Percentiles rank a stretch among this genome's conserved stretches.
Evolutionary conservation across 1,140 invertebrate genomes (phyloP).

Genomic region (Cydia strobilella): DNA sequence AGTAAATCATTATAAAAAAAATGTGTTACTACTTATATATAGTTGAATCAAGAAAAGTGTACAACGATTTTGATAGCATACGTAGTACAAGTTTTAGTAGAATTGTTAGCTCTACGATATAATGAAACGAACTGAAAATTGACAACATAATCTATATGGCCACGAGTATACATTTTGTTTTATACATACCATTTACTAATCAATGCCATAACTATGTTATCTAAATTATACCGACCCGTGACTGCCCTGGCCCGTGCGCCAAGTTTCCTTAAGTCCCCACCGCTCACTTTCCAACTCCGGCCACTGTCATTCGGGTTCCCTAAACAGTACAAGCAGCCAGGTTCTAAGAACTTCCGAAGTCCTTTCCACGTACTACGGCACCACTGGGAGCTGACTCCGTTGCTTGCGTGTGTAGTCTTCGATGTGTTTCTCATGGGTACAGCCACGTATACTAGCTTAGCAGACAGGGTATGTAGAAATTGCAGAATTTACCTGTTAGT

Average conservation of each 20-base stretch:
- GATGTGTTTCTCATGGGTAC: neutral
- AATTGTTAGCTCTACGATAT: neutral
- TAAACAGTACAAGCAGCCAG: neutral
- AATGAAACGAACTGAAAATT: neutral
- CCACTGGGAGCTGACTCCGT: neutral
- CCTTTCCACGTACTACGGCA: neutral
- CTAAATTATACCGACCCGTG: neutral
- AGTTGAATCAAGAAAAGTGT: no score
- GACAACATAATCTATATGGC: neutral
- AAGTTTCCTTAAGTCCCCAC: conserved; percentile 8
- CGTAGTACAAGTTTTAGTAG: no score
- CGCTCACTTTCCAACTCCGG: neutral
- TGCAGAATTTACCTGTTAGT: no score
- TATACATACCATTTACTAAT: neutral
- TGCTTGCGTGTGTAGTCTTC: neutral
- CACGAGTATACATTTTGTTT: neutral
- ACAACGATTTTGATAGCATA: no score
- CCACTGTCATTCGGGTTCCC: neutral
- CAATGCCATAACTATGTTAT: neutral
- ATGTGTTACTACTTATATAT: no score
- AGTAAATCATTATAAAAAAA: neutral
- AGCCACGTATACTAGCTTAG: neutral
- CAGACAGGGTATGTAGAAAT: neutral
- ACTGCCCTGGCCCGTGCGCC: neutral
- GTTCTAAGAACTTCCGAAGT: conserved; percentile 1